These are phyloP conservation scores for Hydractinia symbiolongicarpus DNA, from an alignment of 30 jellyfish, hydroid and myxozoan genomes.

Conservation along the genomic window DNA sequence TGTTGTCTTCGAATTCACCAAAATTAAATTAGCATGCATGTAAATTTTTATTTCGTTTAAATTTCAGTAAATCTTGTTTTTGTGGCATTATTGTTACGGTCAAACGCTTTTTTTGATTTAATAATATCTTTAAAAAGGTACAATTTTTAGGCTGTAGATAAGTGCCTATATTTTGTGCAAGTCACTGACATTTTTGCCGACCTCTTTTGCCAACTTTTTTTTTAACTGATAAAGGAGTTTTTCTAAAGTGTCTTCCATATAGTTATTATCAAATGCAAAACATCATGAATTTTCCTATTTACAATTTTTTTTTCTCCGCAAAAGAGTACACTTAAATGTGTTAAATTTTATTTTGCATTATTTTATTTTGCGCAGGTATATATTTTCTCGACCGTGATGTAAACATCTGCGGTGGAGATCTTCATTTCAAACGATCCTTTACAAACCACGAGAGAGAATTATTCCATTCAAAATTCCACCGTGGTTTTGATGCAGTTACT, in stretches of 20 bases:
- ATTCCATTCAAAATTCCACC: slow-evolving; percentile 38
- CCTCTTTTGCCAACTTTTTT: no score
- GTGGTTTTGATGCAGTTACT: slow-evolving; percentile 24
- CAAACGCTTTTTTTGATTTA: no score
- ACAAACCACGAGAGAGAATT: slow-evolving; percentile 28
- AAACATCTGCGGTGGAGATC: slow-evolving; percentile 52
- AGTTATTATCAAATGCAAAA: not conserved
- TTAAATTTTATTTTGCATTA: not conserved
- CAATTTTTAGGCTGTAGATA: no score
- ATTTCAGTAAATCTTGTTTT: no score
- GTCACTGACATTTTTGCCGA: no score
- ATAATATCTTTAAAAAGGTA: no score
- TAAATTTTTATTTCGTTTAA: no score
- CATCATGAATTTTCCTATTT: not conserved
- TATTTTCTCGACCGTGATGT: slow-evolving; percentile 61
- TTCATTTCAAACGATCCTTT: slow-evolving; percentile 54
- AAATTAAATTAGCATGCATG: no score
- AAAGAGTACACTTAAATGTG: not conserved
- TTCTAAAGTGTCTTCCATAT: not conserved
- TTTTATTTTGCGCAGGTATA: slow-evolving; percentile 29
- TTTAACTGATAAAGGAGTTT: no score
- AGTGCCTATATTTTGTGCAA: no score
- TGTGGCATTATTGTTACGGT: no score
- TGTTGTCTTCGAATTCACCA: no score
- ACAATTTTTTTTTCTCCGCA: not conserved